Base-by-base conservation (phyloP, 1,140 invertebrate species). In the Ceratina japonica region DNA sequence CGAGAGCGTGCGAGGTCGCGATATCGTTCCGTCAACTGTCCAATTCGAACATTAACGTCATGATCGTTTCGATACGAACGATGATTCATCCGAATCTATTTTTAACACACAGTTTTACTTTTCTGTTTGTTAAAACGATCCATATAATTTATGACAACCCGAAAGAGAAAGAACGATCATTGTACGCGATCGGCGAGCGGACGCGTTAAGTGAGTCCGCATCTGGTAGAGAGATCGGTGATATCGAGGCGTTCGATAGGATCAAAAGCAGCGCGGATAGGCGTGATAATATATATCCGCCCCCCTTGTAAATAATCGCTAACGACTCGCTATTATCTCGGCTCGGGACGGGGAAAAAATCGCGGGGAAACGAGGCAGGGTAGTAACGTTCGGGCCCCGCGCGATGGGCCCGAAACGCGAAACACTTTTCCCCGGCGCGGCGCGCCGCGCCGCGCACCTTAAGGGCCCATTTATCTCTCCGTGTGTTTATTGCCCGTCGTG, bases 401-500 rank as follows among this genome's bases (percentile, higher is more conserved):
- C 16, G 5, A 59, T 24, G 24, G 51, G 51, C 58, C n/a, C 70
- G 44, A 82, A 83, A 81, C 87, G 37, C 37, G 74, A 89, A 90
- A 90, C 84, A 87, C 90, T 90, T 89, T 44, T 89, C 83, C 86
- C 81, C 80, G 27, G 62, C 80, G 79, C 69, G 66, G 65, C 69
- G 74, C 70, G 64, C 75, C 69, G 74, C 70, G 64, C 75, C 22
- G 80, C 80, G 80, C 82, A 84, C 80, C 86, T 85, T 86, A 86
- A 85, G 83, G 82, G 88, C 86, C 89, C 90, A 90, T 92, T 92
- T 92, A 92, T 92, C 91, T 92, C 87, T 83, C 88, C 89, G 88
- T 90, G 88, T 92, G 91, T 92, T 92, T 92, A 92, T 92, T 91
- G 90, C 90, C 89, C 90, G 90, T 92, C 90, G 89, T 91, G 87